A percentile compares a stretch with the other conserved stretches of the same genome.
Conservation (phyloP, 2,797 vertebrate genomes). For the Buceros bicornis region DNA sequence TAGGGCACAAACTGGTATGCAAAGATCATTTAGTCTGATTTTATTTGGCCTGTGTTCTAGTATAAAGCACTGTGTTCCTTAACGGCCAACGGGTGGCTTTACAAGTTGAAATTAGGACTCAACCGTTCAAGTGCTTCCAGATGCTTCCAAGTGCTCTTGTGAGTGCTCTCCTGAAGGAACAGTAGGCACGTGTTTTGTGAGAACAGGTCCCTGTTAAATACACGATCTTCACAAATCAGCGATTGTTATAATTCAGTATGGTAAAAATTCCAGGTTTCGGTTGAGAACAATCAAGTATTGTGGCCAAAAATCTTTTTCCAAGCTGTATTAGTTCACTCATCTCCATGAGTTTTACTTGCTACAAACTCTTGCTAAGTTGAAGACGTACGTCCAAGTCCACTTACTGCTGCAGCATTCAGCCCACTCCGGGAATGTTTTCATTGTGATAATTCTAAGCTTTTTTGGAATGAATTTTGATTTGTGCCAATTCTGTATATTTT, state of each 20-base stretch:
- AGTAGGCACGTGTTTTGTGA: background rate
- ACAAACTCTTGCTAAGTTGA: background rate
- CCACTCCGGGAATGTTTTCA: background rate
- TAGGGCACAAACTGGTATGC: background rate
- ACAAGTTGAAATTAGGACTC: background rate
- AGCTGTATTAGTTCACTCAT: background rate
- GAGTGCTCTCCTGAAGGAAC: background rate
- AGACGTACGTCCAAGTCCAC: background rate
- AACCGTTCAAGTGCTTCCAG: background rate
- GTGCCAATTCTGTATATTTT: background rate
- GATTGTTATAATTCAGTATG: background rate
- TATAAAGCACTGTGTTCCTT: background rate
- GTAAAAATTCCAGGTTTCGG: background rate
- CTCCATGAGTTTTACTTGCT: background rate
- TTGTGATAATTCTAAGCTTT: background rate
- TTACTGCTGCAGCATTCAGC: background rate
- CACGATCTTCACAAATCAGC: background rate
- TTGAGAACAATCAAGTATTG: background rate
- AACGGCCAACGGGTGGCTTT: background rate
- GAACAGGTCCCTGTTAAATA: background rate
- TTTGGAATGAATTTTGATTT: conserved; percentile 6
- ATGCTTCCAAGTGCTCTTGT: background rate
- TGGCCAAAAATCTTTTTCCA: background rate
- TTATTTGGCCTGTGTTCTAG: background rate
- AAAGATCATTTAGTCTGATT: background rate